Evolutionary conservation across 1,140 invertebrate species (phyloP).

Genomic region (Cyclina sinensis): DNA sequence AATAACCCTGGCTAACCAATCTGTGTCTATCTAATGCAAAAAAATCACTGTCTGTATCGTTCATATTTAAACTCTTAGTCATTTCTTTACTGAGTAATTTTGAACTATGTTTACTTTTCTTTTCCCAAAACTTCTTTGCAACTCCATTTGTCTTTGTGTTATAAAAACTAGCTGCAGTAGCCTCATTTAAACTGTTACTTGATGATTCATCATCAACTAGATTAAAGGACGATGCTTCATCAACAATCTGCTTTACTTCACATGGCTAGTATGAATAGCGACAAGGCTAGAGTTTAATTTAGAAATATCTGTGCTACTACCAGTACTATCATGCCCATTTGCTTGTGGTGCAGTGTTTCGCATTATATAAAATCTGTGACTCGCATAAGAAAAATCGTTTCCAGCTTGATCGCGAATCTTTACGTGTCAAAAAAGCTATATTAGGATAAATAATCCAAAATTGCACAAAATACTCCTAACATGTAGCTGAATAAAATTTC

Average conservation of each 20-base stretch:
- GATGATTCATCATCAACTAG: slow-evolving; percentile 82
- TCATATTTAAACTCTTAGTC: slow-evolving; percentile 81
- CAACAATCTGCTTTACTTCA: slow-evolving; percentile 71
- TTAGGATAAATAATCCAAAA: slow-evolving; percentile 94
- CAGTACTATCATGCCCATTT: slow-evolving; percentile 81
- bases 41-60: slow-evolving; percentile 77
- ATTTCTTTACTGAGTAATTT: slow-evolving; percentile 87
- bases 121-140: slow-evolving; percentile 96
- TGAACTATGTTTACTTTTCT: slow-evolving; percentile 91
- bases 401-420: slow-evolving; percentile 90
- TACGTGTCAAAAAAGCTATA: slow-evolving; percentile 94
- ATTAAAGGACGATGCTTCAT: slow-evolving; percentile 84
- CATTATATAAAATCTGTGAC: slow-evolving; percentile 74
- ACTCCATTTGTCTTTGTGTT: slow-evolving; percentile 97
- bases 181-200: slow-evolving; percentile 88
- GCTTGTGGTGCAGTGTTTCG: slow-evolving; percentile 72
- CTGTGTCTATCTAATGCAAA: slow-evolving; percentile 75
- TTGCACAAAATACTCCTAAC: slow-evolving; percentile 91
- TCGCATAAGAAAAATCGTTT: slow-evolving; percentile 80
- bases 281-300: slow-evolving; percentile 56
- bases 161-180: slow-evolving; percentile 91
- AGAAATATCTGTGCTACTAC: slow-evolving; percentile 59
- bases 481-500: slow-evolving; percentile 93
- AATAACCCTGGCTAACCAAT: slow-evolving; percentile 75
- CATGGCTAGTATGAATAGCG: slow-evolving; percentile 38